Base-by-base conservation (phyloP, 2,888 invertebrate genomes). In the Lasiommata megera region DNA sequence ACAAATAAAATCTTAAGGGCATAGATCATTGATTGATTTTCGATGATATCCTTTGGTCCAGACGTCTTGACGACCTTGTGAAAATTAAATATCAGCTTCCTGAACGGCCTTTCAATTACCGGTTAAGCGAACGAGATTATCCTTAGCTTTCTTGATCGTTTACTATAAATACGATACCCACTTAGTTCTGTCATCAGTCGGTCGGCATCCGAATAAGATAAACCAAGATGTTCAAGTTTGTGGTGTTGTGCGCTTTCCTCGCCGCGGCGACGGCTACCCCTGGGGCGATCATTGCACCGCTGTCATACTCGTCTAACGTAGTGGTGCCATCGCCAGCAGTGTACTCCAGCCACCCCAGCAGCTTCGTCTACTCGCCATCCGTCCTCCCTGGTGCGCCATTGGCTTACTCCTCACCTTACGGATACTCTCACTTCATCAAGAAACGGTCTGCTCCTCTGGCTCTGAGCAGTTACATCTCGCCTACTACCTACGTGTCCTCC, bases 221-320 rank as follows among this genome's bases (percentile, higher is more conserved):
- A 73, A 80, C 77, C 80, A 85, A 76, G 70, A 91, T 91, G 88
- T 88, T 79, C 73, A 89, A 88, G 73, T 68, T 88, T 81, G 90
- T 92, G 82, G 92, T 92, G 73, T 88, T 93, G 90, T 92, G 88
- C 76, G 92, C 92, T 78, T 80, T 93, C 70, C 72, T 93, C 69
- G 92, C 93, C 68, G 82, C 90, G 67, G 93, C 84, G 66, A 72
- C 83, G 53, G 93, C 93, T 64, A 75, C 80, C 61, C 84, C 85
- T 6, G 67, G 71, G 29, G 44, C 62, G 8, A 17, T 71, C 40
- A 18, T 66, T 70, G 8, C 58, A n/a, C 76, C 74, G 9, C 63
- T 75, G 41, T 47, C 71, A 5, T 77, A 80, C 50, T 73, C 80
- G 3, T 61, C 73, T 2, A 65, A 67, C 6, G 60, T 75, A 23